Evolutionary conservation across 2,113 vertebrate species (phyloP), one percentile per base, ranked within the genome.

Genomic region (Chloebia gouldiae): DNA sequence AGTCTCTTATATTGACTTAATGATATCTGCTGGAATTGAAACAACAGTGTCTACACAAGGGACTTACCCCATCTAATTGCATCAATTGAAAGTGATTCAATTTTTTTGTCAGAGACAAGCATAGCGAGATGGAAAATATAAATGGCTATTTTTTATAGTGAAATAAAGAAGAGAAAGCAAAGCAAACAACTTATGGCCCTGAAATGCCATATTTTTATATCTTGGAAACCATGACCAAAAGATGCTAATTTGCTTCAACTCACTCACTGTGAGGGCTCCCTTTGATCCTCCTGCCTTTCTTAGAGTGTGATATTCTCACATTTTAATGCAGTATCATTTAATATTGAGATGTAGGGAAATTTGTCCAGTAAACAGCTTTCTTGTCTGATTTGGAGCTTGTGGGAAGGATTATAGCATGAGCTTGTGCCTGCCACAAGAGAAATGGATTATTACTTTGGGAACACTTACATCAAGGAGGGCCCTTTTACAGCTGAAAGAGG

Each of bases 211-310:
- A 85, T 94, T 95, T 94, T 95, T 92, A 88, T 93, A 95, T 88
- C 90, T 82, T 73, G 88, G 90, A 96, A 95, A 97, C 94, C 95
- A 95, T 96, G 95, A 97, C 95, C 90, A 92, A 97, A 95, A 88
- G 72, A 90, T 88, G 92, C 28, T 83, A 79, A 66, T 91, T 95
- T 69, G 77, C 57, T 49, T 92, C 61, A 86, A 72, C 59, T 92
- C 60, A 76, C 47, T 94, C 78, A 78, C 92, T 64, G 78, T 59
- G 83, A 92, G 92, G 40, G 53, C 78, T 86, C 42, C 35, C 84
- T 96, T 94, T 69, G 86, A 90, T 94, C 92, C 70, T 94, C 5
- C 37, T 88, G 82, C 66, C 73, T 93, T 94, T 91, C 72, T 92
- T 45, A 13, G 56, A 89, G 37, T 72, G 71, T 51, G 63, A 85